Percentiles rank a stretch among this genome's conserved stretches.
phyloP scores from a whole-genome alignment of 2,113 vertebrate genomes.

The Callithrix jacchus region DNA sequence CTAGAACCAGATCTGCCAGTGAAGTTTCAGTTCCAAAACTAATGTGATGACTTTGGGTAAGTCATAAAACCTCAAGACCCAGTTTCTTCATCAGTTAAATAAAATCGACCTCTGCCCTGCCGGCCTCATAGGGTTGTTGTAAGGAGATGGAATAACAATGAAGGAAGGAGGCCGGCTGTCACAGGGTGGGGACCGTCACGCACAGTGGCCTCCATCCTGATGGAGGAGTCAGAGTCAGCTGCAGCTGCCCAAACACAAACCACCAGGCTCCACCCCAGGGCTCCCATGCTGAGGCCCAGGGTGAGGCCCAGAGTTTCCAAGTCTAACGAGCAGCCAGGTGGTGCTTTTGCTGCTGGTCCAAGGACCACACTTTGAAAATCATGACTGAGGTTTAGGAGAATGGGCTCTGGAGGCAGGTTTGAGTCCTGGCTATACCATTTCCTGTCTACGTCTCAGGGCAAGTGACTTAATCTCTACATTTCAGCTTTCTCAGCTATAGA shows the following conservation, averaged over 20 bases:
- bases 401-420: background rate
- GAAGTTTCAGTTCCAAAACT: background rate
- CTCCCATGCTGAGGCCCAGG: background rate
- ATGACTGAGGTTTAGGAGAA: background rate
- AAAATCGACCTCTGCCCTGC: background rate
- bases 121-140: background rate
- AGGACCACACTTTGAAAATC: background rate
- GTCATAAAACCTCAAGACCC: background rate
- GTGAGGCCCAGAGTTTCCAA: background rate
- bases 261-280: too few species aligned
- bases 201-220: background rate
- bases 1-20: background rate
- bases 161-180: background rate
- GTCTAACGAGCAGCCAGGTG: background rate
- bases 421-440: background rate
- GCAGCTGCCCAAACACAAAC: background rate
- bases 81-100: background rate
- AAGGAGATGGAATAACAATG: background rate
- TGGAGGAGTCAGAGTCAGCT: background rate
- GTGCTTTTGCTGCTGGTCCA: background rate
- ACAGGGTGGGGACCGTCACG: accelerated
- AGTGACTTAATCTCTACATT: background rate
- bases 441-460: background rate
- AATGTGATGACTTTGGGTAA: background rate
- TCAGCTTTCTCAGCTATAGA: background rate